A percentile compares a stretch with the other conserved stretches of the same genome.
phyloP scores from a whole-genome alignment of 2,797 vertebrate species.

The Aulostomus chinensis region DNA sequence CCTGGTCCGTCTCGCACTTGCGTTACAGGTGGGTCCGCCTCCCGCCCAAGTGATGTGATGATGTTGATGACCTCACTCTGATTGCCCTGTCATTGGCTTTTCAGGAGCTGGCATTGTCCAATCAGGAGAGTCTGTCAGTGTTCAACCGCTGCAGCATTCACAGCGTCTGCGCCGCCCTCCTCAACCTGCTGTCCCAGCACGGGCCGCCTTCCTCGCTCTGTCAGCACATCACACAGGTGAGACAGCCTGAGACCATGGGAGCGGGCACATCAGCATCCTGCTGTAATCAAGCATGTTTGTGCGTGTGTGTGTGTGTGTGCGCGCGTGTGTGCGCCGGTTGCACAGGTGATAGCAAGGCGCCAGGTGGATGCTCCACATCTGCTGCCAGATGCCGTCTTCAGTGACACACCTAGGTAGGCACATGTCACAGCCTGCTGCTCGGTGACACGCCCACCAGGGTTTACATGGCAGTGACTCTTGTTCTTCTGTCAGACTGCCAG shows the following conservation, averaged over 20 bases:
- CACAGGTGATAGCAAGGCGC: constrained; percentile 85
- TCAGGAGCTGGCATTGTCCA: constrained; percentile 80
- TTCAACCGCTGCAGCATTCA: constrained; percentile 88
- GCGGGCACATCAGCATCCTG: too few relatives aligned
- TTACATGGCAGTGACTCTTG: not conserved
- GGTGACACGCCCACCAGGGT: not conserved
- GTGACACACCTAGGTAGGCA: constrained; percentile 80
- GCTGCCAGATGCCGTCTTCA: constrained; percentile 84
- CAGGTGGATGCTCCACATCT: constrained; percentile 80
- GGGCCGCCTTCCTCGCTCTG: constrained; percentile 83
- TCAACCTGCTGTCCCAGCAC: constrained; percentile 88
- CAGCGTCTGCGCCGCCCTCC: constrained; percentile 82
- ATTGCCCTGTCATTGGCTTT: constrained; percentile 43
- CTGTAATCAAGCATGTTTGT: constrained; percentile 6
- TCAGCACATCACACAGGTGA: constrained; percentile 85
- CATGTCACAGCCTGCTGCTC: not conserved
- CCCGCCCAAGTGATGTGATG: too few relatives aligned
- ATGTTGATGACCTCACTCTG: not conserved
- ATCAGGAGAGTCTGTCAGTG: constrained; percentile 80
- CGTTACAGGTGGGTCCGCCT: constrained; percentile 81
- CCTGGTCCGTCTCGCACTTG: constrained; percentile 87
- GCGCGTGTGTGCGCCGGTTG: constrained; percentile 13
- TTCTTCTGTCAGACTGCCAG: constrained; percentile 75
- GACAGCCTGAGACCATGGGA: not conserved
- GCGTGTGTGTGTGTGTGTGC: constrained; percentile 6